A percentile compares a stretch with the other conserved stretches of the same genome.
phyloP scores from a whole-genome alignment of 1,140 invertebrate genomes.

The Ostrea denselamellosa region DNA sequence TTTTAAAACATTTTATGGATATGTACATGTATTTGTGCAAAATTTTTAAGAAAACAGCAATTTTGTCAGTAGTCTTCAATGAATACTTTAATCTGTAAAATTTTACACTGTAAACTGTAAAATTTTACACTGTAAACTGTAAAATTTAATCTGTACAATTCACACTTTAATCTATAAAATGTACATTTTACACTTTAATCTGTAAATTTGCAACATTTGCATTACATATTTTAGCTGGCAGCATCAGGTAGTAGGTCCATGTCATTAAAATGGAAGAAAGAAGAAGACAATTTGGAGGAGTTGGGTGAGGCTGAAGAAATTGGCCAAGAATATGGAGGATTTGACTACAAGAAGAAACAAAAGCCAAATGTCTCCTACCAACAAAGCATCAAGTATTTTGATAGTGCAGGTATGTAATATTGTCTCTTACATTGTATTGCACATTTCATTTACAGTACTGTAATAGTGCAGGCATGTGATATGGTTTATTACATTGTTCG shows the following conservation, averaged over 20 bases:
- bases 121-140: too few relatives aligned
- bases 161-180: too few relatives aligned
- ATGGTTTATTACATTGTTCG: neutral
- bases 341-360: neutral
- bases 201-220: too few relatives aligned
- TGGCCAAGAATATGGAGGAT: neutral
- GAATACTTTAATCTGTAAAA: too few relatives aligned
- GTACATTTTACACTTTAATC: too few relatives aligned
- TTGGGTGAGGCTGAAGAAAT: neutral
- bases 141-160: too few relatives aligned
- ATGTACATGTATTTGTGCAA: too few relatives aligned
- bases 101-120: too few relatives aligned
- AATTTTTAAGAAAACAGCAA: too few relatives aligned
- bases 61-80: too few relatives aligned
- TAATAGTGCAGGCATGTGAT: slow-evolving; percentile 1
- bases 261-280: neutral
- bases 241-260: slow-evolving; percentile 37
- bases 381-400: slow-evolving; percentile 3
- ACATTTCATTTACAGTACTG: neutral
- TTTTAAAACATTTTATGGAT: too few relatives aligned
- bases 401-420: slow-evolving; percentile 3
- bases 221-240: neutral
- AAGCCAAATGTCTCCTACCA: neutral
- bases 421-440: neutral
- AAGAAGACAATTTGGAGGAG: neutral